These are phyloP conservation scores for Neotoma lepida DNA, from an alignment of 2,113 vertebrate genomes.

Conservation along the genomic window DNA sequence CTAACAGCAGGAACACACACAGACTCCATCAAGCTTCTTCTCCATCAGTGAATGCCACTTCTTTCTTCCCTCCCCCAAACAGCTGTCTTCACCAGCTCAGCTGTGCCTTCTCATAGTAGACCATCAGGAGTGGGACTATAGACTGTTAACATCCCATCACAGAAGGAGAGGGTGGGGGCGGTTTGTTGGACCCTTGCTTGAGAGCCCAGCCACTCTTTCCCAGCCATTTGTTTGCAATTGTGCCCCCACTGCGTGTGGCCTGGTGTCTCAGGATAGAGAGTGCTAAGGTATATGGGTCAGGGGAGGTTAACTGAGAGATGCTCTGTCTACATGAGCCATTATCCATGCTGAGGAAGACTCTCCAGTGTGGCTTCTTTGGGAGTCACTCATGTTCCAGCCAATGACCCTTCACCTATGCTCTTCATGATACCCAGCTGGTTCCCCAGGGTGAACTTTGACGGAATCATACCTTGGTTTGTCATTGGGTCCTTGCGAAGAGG, in stretches of 20 bases:
- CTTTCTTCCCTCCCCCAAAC: neutral
- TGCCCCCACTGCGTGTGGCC: neutral
- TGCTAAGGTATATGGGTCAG: neutral
- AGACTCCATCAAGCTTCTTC: neutral
- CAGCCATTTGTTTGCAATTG: neutral
- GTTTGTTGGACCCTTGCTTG: neutral
- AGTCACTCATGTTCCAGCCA: neutral
- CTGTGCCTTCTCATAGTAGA: neutral
- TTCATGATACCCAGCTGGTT: neutral
- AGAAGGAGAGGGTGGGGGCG: neutral
- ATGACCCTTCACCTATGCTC: too few relatives aligned
- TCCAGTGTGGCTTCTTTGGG: neutral
- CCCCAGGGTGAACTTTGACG: neutral
- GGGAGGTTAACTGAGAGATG: neutral
- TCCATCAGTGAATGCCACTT: neutral
- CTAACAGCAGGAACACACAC: neutral
- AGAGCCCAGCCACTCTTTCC: neutral
- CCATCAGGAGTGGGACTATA: neutral
- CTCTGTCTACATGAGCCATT: neutral
- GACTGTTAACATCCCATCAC: neutral
- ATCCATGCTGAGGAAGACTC: neutral
- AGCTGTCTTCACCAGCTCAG: neutral
- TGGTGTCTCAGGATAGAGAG: neutral
- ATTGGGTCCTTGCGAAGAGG: neutral
- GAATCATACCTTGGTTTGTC: neutral